Base-by-base conservation (phyloP, 2,888 invertebrate species). In the Aphrophora alni region DNA sequence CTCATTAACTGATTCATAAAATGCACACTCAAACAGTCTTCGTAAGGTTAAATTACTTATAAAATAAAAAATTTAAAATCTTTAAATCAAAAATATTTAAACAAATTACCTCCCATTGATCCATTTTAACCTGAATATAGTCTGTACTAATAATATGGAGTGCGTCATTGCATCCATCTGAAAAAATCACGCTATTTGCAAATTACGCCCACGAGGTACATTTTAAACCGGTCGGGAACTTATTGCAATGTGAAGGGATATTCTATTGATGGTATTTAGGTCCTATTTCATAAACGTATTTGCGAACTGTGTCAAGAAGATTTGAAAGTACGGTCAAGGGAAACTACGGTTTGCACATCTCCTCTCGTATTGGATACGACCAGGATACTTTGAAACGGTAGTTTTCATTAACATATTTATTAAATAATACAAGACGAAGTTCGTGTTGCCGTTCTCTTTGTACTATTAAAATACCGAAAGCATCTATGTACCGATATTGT, bases 241-340 rank as follows among this genome's bases (percentile, higher is more conserved):
- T 10, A 44, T 44, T 2, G 44, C 14, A 7, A 44, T 2, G 8
- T 44, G 44, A 59, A 59, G 21, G 59, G 21, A 14, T 59, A 59
- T 59, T 59, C 59, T 59, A 59, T 59, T 59, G 59, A 21, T 4
- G 59, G 59, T 21, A 59, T 59, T 21, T 7, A 59, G 17, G n/a
- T 21, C 59, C 59, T 59, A 21, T 4, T 59, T 59, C 44, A 17
- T 44, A 44, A 44, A 14, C 14, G 33, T 33, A 44, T 2, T 59
- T 59, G 21, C 21, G 21, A 59, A 21, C 21, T 59, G 59, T 59
- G 59, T 59, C 59, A 59, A 59, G 59, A 59, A 59, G 59, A 59
- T 21, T 59, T 59, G 59, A 59, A 59, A 59, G 59, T 59, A 59
- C 59, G 59, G 59, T 59, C 59, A 59, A 59, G 59, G 59, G 21